A percentile compares a stretch with the other conserved stretches of the same genome.
These are phyloP conservation scores for Ceriagrion tenellum DNA, from an alignment of 2,888 invertebrate genomes.

Conservation along the genomic window DNA sequence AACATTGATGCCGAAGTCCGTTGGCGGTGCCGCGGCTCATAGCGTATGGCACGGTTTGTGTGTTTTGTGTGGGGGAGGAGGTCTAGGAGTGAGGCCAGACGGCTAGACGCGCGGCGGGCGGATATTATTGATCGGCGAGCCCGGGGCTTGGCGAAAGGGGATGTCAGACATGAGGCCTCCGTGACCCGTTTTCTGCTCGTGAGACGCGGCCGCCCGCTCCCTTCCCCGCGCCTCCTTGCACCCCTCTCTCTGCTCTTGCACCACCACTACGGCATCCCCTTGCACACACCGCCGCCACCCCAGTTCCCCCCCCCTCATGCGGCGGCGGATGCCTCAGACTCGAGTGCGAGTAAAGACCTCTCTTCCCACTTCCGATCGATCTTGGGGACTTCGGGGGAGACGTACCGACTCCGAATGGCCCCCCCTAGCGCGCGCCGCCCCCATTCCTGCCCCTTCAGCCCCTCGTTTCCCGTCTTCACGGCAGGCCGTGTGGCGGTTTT, in stretches of 20 bases:
- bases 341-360: slow-evolving; percentile 32
- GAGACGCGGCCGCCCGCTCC: background rate
- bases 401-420: slow-evolving; percentile 8
- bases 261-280: background rate
- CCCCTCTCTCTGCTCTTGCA: slow-evolving; percentile 8
- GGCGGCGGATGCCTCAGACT: background rate
- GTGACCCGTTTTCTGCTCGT: slow-evolving; percentile 50
- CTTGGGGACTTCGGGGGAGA: background rate
- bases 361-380: slow-evolving; percentile 39
- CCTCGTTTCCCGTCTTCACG: background rate
- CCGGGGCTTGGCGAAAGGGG: slow-evolving; percentile 38
- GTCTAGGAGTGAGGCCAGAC: slow-evolving; percentile 58
- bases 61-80: background rate
- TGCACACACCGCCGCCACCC: background rate
- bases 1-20: background rate
- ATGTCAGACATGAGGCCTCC: slow-evolving; percentile 55
- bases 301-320: background rate
- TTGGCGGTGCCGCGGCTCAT: background rate
- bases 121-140: slow-evolving; percentile 50
- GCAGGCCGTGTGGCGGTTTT: background rate
- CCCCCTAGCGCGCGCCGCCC: background rate
- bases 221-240: background rate
- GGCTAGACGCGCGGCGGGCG: slow-evolving; percentile 60
- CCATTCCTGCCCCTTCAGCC: background rate
- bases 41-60: background rate